phyloP scores from a whole-genome alignment of 53 echinoderm and acorn worm genomes.

The Actinopyga echinites region DNA sequence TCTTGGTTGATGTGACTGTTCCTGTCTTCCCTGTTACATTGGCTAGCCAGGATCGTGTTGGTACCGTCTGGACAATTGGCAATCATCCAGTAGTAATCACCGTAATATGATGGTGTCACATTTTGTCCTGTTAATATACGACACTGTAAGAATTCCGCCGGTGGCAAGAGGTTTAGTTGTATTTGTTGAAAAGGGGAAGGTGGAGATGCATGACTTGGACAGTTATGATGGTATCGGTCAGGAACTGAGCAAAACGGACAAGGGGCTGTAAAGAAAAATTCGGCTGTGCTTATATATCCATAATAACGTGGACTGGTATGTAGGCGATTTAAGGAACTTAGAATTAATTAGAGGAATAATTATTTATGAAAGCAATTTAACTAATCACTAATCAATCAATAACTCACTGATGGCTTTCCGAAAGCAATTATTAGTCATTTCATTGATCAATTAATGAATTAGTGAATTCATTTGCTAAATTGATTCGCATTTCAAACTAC shows the following conservation, averaged over 20 bases:
- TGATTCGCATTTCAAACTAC: too few species aligned
- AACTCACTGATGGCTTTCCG: too few species aligned
- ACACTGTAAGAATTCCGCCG: background rate
- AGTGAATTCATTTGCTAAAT: too few species aligned
- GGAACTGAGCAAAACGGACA: background rate
- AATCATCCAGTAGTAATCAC: constrained; percentile 1
- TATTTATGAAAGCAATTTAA: too few species aligned
- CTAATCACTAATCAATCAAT: too few species aligned
- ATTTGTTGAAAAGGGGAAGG: too few species aligned
- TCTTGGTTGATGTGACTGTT: too few species aligned
- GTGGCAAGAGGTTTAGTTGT: background rate
- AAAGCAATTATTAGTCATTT: too few species aligned
- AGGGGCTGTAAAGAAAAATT: background rate
- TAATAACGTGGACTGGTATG: too few species aligned
- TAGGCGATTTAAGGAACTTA: too few species aligned
- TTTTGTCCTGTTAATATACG: background rate
- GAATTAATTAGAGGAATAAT: too few species aligned
- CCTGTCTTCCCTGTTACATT: background rate
- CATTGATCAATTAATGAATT: too few species aligned
- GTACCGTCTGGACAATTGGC: background rate
- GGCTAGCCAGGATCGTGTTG: background rate
- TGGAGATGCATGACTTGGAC: background rate
- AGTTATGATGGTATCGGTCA: background rate
- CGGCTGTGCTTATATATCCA: background rate
- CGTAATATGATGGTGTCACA: background rate